Evolutionary conservation across 1,140 invertebrate species (phyloP).

Genomic region (Drosophila mauritiana): DNA sequence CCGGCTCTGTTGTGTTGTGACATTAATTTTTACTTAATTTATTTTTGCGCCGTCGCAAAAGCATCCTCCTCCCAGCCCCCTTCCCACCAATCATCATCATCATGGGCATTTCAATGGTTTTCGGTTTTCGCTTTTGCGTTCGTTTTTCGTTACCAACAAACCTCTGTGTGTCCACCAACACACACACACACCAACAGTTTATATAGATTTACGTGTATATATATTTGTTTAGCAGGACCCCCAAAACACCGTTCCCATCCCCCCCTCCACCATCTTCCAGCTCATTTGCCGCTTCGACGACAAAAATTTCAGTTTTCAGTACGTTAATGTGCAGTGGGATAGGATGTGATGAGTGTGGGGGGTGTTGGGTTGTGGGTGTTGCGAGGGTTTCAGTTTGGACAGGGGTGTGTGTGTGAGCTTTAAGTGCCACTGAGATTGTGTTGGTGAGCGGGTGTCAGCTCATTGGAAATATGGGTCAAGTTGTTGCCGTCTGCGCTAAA

Average conservation of each 20-base stretch:
- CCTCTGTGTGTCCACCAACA: constrained; percentile 42
- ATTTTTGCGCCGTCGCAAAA: constrained; percentile 79
- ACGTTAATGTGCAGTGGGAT: constrained; percentile 61
- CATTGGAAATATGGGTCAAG: constrained; percentile 82
- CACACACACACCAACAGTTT: constrained; percentile 34
- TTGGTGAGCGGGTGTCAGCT: constrained; percentile 40
- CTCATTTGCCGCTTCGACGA: constrained; percentile 82
- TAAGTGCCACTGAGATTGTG: constrained; percentile 63
- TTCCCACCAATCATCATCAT: constrained; percentile 3
- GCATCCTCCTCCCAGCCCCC: constrained; percentile 51
- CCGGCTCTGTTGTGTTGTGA: constrained; percentile 49
- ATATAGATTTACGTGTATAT: constrained; percentile 38
- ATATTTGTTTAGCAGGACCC: constrained; percentile 56
- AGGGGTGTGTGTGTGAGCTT: constrained; percentile 60
- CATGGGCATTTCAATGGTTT: constrained; percentile 54
- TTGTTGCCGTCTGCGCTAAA: constrained; percentile 79
- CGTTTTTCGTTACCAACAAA: constrained; percentile 65
- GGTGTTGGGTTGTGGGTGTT: background rate
- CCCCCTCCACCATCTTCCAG: constrained; percentile 50
- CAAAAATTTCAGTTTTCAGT: constrained; percentile 80
- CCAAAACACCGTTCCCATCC: background rate
- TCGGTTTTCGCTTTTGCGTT: constrained; percentile 65
- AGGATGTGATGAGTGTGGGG: background rate
- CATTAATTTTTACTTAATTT: constrained; percentile 84
- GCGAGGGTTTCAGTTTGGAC: background rate